Evolutionary conservation across 2,888 invertebrate species (phyloP).

Genomic region (Idaea straminata): DNA sequence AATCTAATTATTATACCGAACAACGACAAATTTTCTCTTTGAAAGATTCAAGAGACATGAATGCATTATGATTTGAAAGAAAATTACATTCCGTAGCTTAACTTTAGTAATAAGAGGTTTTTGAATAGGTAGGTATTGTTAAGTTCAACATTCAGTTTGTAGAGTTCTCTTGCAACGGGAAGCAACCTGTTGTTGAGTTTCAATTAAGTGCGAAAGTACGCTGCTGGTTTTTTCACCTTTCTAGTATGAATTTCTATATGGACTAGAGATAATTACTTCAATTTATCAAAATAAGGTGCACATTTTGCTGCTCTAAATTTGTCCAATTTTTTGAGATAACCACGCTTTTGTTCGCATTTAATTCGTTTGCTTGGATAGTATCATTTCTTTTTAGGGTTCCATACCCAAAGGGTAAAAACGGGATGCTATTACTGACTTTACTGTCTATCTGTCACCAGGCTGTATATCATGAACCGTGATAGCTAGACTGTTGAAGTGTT

Average conservation of each 20-base stretch:
- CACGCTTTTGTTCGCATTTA: too few species aligned
- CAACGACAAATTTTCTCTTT: not conserved
- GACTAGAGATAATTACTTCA: slow-evolving; percentile 22
- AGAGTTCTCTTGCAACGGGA: slow-evolving; percentile 36
- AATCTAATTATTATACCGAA: not conserved
- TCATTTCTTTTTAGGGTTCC: too few species aligned
- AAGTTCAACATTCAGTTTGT: slow-evolving; percentile 25
- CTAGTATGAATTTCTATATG: slow-evolving; percentile 42
- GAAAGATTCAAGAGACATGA: not conserved
- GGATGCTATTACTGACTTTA: too few species aligned
- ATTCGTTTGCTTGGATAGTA: too few species aligned
- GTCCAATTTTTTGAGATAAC: too few species aligned
- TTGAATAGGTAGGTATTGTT: slow-evolving; percentile 23
- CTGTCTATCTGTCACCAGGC: too few species aligned
- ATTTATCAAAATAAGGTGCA: not conserved
- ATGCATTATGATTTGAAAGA: slow-evolving; percentile 6
- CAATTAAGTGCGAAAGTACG: slow-evolving; percentile 61
- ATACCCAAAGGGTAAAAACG: too few species aligned
- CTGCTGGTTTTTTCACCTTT: slow-evolving; percentile 41
- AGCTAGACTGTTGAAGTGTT: too few species aligned
- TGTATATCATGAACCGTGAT: too few species aligned
- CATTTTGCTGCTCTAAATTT: not conserved
- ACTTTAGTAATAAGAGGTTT: slow-evolving; percentile 19
- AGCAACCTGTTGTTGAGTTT: slow-evolving; percentile 73
- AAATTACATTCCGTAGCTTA: slow-evolving; percentile 14